A percentile compares a stretch with the other conserved stretches of the same genome.
These are phyloP conservation scores for Procambarus clarkii DNA, from an alignment of 1,140 invertebrate species.

Conservation along the genomic window DNA sequence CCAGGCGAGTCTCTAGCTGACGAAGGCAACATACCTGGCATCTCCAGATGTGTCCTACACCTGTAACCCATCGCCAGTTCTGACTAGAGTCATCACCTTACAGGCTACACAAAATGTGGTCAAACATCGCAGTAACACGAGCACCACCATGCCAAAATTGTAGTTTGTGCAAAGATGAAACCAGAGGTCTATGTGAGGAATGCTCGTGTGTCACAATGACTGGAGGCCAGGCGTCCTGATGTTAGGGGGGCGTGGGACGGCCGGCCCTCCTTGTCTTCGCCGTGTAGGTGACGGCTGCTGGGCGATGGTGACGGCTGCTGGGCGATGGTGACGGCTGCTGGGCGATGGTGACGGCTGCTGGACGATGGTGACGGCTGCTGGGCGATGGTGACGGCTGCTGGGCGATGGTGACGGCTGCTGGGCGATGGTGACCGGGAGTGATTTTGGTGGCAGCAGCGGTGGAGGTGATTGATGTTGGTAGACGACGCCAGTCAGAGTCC, in stretches of 20 bases:
- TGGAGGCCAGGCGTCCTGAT: constrained; percentile 32
- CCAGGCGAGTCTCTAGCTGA: constrained; percentile 1
- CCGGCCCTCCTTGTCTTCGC: not conserved
- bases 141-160: constrained; percentile 34
- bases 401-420: not conserved
- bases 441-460: constrained; percentile 28
- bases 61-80: not conserved
- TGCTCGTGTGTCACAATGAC: constrained; percentile 12
- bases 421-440: constrained; percentile 11
- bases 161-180: constrained; percentile 66
- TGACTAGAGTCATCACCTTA: constrained; percentile 7
- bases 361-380: too few relatives aligned
- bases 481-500: constrained; percentile 25
- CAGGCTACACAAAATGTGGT: not conserved
- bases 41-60: not conserved
- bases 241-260: not conserved
- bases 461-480: constrained; percentile 37
- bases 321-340: not conserved
- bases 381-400: not conserved
- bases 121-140: not conserved
- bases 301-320: not conserved
- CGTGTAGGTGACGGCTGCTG: not conserved
- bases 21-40: not conserved
- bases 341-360: not conserved
- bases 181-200: constrained; percentile 28